Evolutionary conservation across 53 echinoderm and acorn worm species (phyloP).

Genomic region (Pentamera pediparva): DNA sequence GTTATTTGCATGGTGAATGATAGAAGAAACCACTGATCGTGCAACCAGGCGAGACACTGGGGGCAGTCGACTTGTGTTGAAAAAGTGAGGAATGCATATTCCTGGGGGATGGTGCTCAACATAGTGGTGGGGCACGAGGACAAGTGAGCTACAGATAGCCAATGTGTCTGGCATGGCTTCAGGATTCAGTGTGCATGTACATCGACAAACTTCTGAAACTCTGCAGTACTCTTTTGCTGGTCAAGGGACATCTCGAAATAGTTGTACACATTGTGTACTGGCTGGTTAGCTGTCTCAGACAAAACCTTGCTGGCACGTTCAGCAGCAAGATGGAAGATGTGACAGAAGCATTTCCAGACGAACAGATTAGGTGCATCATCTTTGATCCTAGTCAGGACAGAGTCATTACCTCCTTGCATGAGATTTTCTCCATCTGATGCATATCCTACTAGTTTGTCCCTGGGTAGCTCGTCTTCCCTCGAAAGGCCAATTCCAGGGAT

Average conservation of each 20-base stretch:
- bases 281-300: conserved; percentile 20
- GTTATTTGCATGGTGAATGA: too few species aligned
- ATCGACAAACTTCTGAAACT: conserved; percentile 12
- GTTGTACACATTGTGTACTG: conserved; percentile 21
- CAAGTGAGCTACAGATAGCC: conserved; percentile 19
- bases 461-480: neutral
- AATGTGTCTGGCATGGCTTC: conserved; percentile 27
- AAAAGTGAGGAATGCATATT: neutral
- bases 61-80: too few species aligned
- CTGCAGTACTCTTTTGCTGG: neutral
- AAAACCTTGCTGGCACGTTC: neutral
- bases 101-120: too few species aligned
- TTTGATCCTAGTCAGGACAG: conserved; percentile 14
- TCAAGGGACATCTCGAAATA: conserved; percentile 2
- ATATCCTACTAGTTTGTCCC: conserved; percentile 19
- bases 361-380: conserved; percentile 15
- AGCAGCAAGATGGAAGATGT: conserved; percentile 31
- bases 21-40: too few species aligned
- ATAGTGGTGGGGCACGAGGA: too few species aligned
- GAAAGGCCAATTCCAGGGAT: neutral
- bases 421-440: conserved; percentile 27
- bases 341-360: conserved; percentile 23
- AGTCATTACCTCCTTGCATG: conserved; percentile 24
- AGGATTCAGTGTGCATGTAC: conserved; percentile 4
- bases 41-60: too few species aligned